phyloP scores from a whole-genome alignment of 2,888 invertebrate species.

The Troides oblongomaculatus region DNA sequence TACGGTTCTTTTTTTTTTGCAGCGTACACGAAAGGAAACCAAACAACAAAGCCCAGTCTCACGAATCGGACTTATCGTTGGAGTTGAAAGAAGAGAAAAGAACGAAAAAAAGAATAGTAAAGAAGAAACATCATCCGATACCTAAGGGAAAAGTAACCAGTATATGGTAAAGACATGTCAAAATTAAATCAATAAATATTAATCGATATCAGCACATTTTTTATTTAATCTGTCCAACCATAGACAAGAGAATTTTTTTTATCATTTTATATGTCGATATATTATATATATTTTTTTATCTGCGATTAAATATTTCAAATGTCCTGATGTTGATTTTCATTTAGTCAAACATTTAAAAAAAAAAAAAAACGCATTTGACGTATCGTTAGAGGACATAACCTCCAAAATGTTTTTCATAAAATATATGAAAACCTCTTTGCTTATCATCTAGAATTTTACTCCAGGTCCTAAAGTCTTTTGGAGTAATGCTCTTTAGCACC shows the following conservation, averaged over 20 bases:
- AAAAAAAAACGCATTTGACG: too few species aligned
- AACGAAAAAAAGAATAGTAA: not conserved
- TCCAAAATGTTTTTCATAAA: too few species aligned
- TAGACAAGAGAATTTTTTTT: constrained; percentile 1
- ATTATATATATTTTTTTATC: too few species aligned
- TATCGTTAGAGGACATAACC: too few species aligned
- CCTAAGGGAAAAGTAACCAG: constrained; percentile 2
- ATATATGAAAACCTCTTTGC: too few species aligned
- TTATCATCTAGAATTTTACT: too few species aligned
- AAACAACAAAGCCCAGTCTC: constrained; percentile 13
- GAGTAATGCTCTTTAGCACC: too few species aligned
- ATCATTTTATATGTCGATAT: not conserved
- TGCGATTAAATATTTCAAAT: not conserved
- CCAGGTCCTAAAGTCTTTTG: too few species aligned
- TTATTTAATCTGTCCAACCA: constrained; percentile 20
- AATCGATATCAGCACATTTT: constrained; percentile 16
- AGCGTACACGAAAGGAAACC: constrained; percentile 16
- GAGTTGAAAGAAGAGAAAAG: constrained; percentile 1
- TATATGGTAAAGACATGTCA: not conserved
- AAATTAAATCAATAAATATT: constrained; percentile 12
- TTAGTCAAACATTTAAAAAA: too few species aligned
- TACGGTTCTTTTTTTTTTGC: not conserved
- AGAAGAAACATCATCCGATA: not conserved
- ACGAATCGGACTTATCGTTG: constrained; percentile 18
- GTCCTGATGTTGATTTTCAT: constrained; percentile 2